A percentile compares a stretch with the other conserved stretches of the same genome.
Evolutionary conservation across 2,113 vertebrate species (phyloP).

Genomic region (Lepisosteus oculatus): DNA sequence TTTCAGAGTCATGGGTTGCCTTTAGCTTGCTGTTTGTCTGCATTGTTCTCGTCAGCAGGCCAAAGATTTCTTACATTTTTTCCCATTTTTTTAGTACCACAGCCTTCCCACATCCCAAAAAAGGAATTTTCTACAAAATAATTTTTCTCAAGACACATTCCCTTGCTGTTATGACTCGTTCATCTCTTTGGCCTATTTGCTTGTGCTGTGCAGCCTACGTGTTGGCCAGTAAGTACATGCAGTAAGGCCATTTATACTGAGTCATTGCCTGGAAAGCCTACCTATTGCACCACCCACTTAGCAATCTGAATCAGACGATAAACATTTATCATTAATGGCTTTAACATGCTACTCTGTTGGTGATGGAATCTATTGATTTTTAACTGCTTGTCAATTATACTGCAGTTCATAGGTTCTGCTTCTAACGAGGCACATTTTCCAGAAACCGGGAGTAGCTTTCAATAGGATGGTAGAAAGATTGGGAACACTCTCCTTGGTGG

Average conservation of each 20-base stretch:
- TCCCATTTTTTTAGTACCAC: not conserved
- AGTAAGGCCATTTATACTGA: slow-evolving; percentile 30
- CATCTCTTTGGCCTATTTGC: not conserved
- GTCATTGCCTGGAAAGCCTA: slow-evolving; percentile 37
- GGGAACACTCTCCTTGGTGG: too few relatives aligned
- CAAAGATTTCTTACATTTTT: not conserved
- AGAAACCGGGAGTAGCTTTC: too few relatives aligned
- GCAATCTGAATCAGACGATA: slow-evolving; percentile 26
- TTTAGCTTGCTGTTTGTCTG: not conserved
- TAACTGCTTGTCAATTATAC: slow-evolving; percentile 14
- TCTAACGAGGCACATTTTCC: too few relatives aligned
- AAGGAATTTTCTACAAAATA: too few relatives aligned
- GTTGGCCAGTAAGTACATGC: not conserved
- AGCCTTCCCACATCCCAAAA: slow-evolving; percentile 1
- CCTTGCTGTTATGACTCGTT: not conserved
- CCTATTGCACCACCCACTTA: slow-evolving; percentile 15
- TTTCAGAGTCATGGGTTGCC: not conserved
- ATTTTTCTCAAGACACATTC: not conserved
- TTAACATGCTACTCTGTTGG: slow-evolving; percentile 15
- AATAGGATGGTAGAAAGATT: too few relatives aligned
- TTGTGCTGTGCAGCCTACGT: slow-evolving; percentile 3
- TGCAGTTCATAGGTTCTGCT: too few relatives aligned
- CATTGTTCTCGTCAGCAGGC: not conserved
- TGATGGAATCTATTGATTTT: slow-evolving; percentile 32
- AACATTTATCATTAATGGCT: slow-evolving; percentile 26